Evolutionary conservation across 1,140 invertebrate genomes (phyloP), one percentile per base, ranked within the genome.

Genomic region (Phymastichus coffea): DNA sequence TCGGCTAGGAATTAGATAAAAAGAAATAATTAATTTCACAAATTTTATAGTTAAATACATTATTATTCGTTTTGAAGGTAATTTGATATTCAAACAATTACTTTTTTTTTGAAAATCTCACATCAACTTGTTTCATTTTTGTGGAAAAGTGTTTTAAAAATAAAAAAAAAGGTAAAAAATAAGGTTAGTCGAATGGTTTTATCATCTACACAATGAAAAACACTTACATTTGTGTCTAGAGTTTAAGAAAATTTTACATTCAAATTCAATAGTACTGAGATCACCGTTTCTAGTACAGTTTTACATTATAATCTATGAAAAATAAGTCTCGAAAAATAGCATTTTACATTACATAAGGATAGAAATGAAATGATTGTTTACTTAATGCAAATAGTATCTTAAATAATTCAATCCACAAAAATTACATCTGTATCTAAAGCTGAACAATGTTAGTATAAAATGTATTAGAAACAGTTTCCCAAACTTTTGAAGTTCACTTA

Each of bases 81-180:
- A 43, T 15, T 55, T 55, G 55, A 54, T 61, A 61, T 55, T 61
- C 26, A 49, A 61, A 55, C 17, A 35, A 33, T 59, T 33, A 40
- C 15, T 61, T 47, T 54, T n/a, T 49, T 47, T 48, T 33, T n/a
- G n/a, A n/a, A n/a, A n/a, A n/a, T 43, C 26, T 43, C 48, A 47
- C 28, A 54, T 9, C 19, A 52, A 47, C 12, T 48, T 33, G 41
- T 33, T 28, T 41, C 23, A 52, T 6, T 7, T 26, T 48, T 20
- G 22, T 51, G 33, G n/a, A 57, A 57, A 57, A 57, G 23, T 17
- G 19, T 43, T 30, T 15, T 15, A 14, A n/a, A n/a, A 38, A 40
- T 30, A 19, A 46, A 19, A 46, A 6, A 56, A n/a, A 12, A 17
- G 33, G 28, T 23, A 3, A 38, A 52, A 52, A 40, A 41, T 17